These are phyloP conservation scores for Myanophis thanlyinensis DNA, from an alignment of 2,113 vertebrate species.

Conservation along the genomic window DNA sequence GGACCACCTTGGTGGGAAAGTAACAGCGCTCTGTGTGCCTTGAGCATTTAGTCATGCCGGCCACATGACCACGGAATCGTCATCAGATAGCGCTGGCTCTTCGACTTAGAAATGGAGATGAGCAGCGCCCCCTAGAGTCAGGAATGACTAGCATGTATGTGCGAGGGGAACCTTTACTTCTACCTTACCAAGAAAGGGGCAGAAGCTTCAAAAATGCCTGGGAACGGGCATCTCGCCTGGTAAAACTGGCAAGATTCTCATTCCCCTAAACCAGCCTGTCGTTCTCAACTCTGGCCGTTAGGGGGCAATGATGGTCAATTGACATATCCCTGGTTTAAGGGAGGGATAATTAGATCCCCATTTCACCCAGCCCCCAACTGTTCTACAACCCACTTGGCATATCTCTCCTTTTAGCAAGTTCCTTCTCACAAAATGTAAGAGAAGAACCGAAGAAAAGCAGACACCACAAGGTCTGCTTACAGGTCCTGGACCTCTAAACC, in stretches of 20 bases:
- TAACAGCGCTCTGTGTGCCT: no score
- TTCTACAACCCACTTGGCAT: conserved; percentile 9
- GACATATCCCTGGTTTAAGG: background rate
- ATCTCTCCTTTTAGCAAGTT: background rate
- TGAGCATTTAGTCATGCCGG: no score
- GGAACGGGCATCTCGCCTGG: background rate
- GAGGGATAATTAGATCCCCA: conserved; percentile 36
- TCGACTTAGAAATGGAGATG: no score
- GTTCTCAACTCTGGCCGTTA: conserved; percentile 49
- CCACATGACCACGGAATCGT: no score
- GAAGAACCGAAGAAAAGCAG: background rate
- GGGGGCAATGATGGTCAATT: conserved; percentile 65
- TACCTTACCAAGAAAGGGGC: background rate
- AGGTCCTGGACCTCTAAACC: background rate
- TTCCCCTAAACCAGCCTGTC: background rate
- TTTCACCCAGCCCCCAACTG: background rate
- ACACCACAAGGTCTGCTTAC: background rate
- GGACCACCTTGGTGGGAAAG: no score
- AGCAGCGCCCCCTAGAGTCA: no score
- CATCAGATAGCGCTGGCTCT: no score
- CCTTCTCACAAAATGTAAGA: background rate
- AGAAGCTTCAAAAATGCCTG: background rate
- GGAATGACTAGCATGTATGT: no score
- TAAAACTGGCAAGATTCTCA: background rate
- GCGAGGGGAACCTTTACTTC: no score